Conservation (phyloP, 1,140 invertebrate species). For the Trinorchestia longiramus region DNA sequence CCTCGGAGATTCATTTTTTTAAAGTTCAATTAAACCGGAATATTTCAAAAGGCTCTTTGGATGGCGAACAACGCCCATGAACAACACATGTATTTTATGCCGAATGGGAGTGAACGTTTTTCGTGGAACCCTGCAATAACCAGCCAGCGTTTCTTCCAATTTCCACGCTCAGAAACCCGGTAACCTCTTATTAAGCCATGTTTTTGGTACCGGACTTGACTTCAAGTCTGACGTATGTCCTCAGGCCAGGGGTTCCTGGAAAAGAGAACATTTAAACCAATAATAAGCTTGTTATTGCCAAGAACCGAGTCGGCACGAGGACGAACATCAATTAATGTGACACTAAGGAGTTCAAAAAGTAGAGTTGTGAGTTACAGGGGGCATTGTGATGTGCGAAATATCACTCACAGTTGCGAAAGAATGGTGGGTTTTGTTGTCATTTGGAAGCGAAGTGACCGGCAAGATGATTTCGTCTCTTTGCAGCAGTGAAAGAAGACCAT, state of each 20-base stretch:
- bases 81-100: neutral
- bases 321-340: slow-evolving; percentile 31
- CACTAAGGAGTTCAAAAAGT: slow-evolving; percentile 48
- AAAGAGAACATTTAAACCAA: slow-evolving; percentile 17
- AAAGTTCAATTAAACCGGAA: neutral
- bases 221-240: neutral
- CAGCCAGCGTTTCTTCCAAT: neutral
- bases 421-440: slow-evolving; percentile 37
- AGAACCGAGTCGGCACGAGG: neutral
- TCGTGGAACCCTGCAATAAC: neutral
- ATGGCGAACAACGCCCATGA: neutral
- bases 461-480: slow-evolving; percentile 7
- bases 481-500: neutral
- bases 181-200: neutral
- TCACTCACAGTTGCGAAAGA: slow-evolving; percentile 38
- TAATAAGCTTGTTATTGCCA: slow-evolving; percentile 46
- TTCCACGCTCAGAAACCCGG: neutral
- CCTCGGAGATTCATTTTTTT: neutral
- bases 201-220: neutral
- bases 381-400: neutral
- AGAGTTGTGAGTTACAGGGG: slow-evolving; percentile 27
- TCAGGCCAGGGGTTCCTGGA: neutral
- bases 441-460: neutral
- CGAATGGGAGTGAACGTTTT: slow-evolving; percentile 9
- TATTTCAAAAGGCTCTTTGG: slow-evolving; percentile 37